phyloP scores from a whole-genome alignment of 2,797 vertebrate genomes.

The Sebastiscus tertius region DNA sequence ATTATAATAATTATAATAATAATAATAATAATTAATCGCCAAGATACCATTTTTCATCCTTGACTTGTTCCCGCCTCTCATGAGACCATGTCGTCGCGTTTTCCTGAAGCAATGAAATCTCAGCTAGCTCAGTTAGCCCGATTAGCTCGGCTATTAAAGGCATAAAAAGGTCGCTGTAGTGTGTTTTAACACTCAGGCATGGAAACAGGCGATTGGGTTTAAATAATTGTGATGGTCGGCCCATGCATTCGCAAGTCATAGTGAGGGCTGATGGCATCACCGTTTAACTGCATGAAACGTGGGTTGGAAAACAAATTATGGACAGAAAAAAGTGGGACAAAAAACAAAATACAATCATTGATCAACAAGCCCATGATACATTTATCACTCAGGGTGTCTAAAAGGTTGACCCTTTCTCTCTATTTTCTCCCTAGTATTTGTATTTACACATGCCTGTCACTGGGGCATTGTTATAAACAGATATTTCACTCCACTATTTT shows the following conservation, averaged over 20 bases:
- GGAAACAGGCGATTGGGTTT: constrained; percentile 25
- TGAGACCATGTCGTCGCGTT: background rate
- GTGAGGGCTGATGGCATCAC: background rate
- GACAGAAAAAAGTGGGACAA: constrained; percentile 28
- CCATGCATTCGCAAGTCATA: background rate
- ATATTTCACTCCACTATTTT: constrained; percentile 70
- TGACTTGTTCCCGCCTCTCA: background rate
- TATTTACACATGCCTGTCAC: constrained; percentile 80
- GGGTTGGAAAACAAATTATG: background rate
- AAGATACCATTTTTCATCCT: background rate
- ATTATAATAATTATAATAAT: background rate
- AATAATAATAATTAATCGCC: background rate
- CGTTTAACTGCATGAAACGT: background rate
- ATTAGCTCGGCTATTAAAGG: constrained; percentile 17
- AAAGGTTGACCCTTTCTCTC: constrained; percentile 59
- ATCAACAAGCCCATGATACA: constrained; percentile 47
- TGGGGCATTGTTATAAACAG: constrained; percentile 75
- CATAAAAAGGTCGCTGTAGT: constrained; percentile 2
- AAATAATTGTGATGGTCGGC: background rate
- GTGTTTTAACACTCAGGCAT: constrained; percentile 10
- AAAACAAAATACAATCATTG: constrained; percentile 71
- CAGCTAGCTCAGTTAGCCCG: constrained; percentile 17
- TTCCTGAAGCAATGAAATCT: background rate
- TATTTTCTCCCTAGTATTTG: constrained; percentile 66
- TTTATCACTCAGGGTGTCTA: constrained; percentile 66